These are phyloP conservation scores for Drosophila trapezifrons DNA, from an alignment of 1,140 invertebrate species.

Conservation along the genomic window DNA sequence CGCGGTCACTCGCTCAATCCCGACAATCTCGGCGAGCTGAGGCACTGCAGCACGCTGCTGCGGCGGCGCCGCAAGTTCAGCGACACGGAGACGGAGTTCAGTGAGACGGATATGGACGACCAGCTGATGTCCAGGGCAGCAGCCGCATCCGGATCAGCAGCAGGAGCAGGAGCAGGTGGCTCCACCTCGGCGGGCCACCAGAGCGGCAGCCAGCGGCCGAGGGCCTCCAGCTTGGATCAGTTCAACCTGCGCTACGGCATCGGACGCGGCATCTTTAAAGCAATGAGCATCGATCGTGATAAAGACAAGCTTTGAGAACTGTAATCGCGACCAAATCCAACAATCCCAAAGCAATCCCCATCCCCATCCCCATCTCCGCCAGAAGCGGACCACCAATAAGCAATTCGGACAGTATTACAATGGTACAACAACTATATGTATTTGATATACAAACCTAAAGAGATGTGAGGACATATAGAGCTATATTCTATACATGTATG, in stretches of 20 bases:
- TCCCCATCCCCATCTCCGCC: slow-evolving; percentile 8
- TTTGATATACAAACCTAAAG: slow-evolving; percentile 25
- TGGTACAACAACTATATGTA: slow-evolving; percentile 49
- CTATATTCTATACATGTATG: slow-evolving; percentile 66
- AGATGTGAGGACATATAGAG: slow-evolving; percentile 37
- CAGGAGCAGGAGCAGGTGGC: not conserved
- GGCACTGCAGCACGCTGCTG: slow-evolving; percentile 65
- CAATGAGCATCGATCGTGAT: slow-evolving; percentile 84
- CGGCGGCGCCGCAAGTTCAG: slow-evolving; percentile 75
- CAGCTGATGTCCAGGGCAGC: slow-evolving; percentile 28
- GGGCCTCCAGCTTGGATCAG: slow-evolving; percentile 81
- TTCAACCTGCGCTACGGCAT: slow-evolving; percentile 81
- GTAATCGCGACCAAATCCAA: slow-evolving; percentile 46
- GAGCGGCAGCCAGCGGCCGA: slow-evolving; percentile 63
- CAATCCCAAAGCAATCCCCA: no score
- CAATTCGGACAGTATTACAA: slow-evolving; percentile 65
- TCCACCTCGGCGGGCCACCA: slow-evolving; percentile 18
- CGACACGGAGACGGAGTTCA: slow-evolving; percentile 79
- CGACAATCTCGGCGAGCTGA: slow-evolving; percentile 66
- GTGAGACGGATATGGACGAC: slow-evolving; percentile 72
- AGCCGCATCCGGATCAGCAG: not conserved
- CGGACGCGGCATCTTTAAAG: slow-evolving; percentile 81
- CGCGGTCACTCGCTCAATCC: slow-evolving; percentile 67
- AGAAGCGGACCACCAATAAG: slow-evolving; percentile 43
- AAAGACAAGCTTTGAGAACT: slow-evolving; percentile 84